Percentiles rank a stretch among this genome's conserved stretches.
These are phyloP conservation scores for Trypoxylon attenuatum DNA, from an alignment of 2,888 invertebrate genomes.

Conservation along the genomic window DNA sequence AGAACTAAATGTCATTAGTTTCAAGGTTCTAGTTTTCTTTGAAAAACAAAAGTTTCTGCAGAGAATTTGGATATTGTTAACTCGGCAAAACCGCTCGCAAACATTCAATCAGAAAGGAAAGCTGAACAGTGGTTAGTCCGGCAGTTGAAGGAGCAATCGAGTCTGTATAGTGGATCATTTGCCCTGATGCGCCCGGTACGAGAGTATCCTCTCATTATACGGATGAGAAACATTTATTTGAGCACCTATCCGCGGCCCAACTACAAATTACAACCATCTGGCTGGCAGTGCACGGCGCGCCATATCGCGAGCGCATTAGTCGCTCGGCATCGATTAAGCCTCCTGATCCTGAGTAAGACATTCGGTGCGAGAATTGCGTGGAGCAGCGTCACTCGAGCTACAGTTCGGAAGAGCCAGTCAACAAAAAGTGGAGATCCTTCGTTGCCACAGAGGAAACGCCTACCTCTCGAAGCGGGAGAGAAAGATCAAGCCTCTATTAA, in stretches of 20 bases:
- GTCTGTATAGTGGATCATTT: slow-evolving; percentile 55
- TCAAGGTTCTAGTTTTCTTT: too few species aligned
- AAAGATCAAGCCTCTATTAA: not conserved
- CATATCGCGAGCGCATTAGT: slow-evolving; percentile 14
- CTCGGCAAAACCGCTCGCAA: too few species aligned
- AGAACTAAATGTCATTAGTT: too few species aligned
- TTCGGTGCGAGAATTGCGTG: not conserved
- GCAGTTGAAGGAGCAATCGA: too few species aligned
- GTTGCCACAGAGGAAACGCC: too few species aligned
- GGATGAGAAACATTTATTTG: slow-evolving; percentile 46
- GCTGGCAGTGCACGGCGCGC: not conserved
- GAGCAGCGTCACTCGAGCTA: not conserved
- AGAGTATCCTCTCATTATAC: slow-evolving; percentile 53
- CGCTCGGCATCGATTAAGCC: slow-evolving; percentile 21
- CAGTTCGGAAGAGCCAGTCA: not conserved
- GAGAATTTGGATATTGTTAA: too few species aligned
- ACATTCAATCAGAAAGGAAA: too few species aligned
- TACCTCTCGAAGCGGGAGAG: too few species aligned
- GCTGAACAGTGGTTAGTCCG: too few species aligned
- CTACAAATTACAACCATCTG: slow-evolving; percentile 53
- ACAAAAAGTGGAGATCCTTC: too few species aligned
- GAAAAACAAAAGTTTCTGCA: too few species aligned
- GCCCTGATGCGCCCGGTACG: slow-evolving; percentile 44
- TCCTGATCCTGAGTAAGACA: slow-evolving; percentile 21
- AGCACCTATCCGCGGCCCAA: slow-evolving; percentile 38